A percentile compares a stretch with the other conserved stretches of the same genome.
Evolutionary conservation across 2,797 vertebrate species (phyloP).

Genomic region (Salmo trutta): DNA sequence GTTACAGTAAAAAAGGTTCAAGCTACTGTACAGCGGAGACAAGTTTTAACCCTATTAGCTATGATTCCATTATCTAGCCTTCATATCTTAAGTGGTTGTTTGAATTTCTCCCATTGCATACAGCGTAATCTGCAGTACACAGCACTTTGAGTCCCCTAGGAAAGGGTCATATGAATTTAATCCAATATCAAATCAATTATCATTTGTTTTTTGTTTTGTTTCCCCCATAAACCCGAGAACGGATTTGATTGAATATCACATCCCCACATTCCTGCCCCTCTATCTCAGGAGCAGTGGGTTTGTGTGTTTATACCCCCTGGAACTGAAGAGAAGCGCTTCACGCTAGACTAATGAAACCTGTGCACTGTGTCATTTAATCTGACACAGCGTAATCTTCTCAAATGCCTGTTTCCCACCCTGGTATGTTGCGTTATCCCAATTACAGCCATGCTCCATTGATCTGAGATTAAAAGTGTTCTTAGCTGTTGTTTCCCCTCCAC

Average conservation of each 20-base stretch:
- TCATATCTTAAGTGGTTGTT: neutral
- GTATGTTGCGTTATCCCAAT: constrained; percentile 52
- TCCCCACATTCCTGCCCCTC: neutral
- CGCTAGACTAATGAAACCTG: constrained; percentile 42
- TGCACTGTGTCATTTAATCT: constrained; percentile 58
- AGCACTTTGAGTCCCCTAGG: too few species aligned
- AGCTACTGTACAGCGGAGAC: neutral
- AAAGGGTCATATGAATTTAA: neutral
- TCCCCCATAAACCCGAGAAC: too few species aligned
- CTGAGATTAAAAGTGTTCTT: constrained; percentile 45
- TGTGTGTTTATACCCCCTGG: constrained; percentile 27
- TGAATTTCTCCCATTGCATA: too few species aligned
- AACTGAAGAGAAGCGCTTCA: constrained; percentile 10
- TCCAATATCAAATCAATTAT: neutral
- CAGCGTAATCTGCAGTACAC: neutral
- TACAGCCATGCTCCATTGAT: constrained; percentile 62
- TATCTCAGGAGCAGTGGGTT: neutral
- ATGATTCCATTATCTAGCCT: neutral
- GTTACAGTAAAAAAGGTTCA: constrained; percentile 17
- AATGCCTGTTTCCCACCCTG: constrained; percentile 52
- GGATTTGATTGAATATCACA: neutral
- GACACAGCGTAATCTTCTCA: constrained; percentile 57
- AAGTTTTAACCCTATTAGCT: neutral
- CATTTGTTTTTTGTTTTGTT: neutral
- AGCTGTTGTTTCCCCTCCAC: constrained; percentile 33